Conservation (phyloP, 64 coral and sea anemone species). For the Montipora cactus region DNA sequence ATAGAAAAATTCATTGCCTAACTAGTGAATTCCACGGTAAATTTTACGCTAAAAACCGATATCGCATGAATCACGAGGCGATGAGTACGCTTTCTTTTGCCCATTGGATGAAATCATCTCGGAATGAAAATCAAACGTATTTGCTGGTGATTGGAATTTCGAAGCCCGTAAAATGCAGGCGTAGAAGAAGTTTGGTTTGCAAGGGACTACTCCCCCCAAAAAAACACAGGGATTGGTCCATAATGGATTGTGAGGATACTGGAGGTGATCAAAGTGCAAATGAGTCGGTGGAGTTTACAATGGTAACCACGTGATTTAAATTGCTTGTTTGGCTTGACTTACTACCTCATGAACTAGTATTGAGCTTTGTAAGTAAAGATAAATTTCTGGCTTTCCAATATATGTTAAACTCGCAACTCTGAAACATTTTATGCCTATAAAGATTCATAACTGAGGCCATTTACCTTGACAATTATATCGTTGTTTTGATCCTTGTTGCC, state of each 20-base stretch:
- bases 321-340: not conserved
- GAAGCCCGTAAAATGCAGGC: not conserved
- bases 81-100: not conserved
- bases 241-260: not conserved
- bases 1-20: too few species aligned
- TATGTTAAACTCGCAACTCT: not conserved
- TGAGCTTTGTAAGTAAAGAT: not conserved
- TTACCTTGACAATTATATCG: conserved; percentile 6
- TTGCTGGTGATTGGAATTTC: not conserved
- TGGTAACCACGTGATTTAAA: not conserved
- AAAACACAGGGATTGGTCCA: not conserved
- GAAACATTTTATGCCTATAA: not conserved
- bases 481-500: conserved; percentile 40
- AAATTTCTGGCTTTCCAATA: not conserved
- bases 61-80: not conserved
- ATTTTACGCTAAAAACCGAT: too few species aligned
- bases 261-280: not conserved
- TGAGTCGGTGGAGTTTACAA: not conserved
- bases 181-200: not conserved
- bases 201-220: not conserved
- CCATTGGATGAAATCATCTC: not conserved
- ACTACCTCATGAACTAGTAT: not conserved
- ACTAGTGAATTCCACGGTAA: too few species aligned
- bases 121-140: not conserved
- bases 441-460: not conserved